Percentiles rank a stretch among this genome's conserved stretches.
phyloP scores from a whole-genome alignment of 2,888 invertebrate genomes.

The Yponomeuta evonymella region DNA sequence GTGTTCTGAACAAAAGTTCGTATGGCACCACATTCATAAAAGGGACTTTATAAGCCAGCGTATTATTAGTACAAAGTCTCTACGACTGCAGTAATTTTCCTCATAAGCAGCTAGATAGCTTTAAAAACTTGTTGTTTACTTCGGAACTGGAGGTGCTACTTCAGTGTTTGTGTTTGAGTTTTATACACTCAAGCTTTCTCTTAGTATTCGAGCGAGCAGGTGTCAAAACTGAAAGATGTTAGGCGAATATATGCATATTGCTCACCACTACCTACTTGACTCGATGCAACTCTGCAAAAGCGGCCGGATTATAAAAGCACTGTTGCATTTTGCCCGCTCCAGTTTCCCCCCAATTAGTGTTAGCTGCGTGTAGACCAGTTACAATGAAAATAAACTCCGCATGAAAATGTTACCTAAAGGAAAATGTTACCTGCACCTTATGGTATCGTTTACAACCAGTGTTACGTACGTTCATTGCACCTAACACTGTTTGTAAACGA shows the following conservation, averaged over 20 bases:
- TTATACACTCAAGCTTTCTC: background rate
- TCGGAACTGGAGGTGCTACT: constrained; percentile 50
- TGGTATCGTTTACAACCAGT: no score
- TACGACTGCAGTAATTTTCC: background rate
- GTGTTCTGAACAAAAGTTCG: no score
- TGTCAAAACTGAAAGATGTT: constrained; percentile 72
- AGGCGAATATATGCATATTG: constrained; percentile 75
- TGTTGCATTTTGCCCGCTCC: constrained; percentile 1
- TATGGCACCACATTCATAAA: background rate
- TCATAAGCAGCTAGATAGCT: background rate
- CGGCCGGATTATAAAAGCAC: background rate
- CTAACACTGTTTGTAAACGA: no score
- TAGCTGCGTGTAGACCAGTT: background rate
- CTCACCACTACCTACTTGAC: constrained; percentile 42
- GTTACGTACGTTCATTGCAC: no score
- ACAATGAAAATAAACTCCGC: background rate
- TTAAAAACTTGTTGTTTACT: constrained; percentile 32
- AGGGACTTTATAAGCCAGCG: background rate
- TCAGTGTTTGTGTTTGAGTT: background rate
- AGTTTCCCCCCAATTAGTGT: background rate
- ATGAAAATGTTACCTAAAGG: background rate
- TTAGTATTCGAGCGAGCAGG: constrained; percentile 45
- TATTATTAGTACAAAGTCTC: background rate
- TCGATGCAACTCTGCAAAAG: constrained; percentile 12
- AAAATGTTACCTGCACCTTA: no score